Base-by-base conservation (phyloP, 2,888 invertebrate species). In the Bembecia ichneumoniformis region DNA sequence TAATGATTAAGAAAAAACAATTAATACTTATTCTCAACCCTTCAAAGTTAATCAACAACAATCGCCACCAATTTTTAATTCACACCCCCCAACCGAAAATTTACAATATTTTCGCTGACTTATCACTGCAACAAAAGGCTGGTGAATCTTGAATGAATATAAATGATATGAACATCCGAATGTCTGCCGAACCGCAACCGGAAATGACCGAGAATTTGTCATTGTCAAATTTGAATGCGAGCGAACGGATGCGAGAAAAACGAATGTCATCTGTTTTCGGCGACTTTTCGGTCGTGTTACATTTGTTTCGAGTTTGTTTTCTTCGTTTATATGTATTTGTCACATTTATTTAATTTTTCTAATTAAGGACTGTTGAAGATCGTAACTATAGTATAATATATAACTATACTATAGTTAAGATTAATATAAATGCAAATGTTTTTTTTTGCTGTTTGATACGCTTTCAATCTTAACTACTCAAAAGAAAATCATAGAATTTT, bases 201-300 rank as follows among this genome's bases (percentile, higher is more conserved):
- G 83, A 82, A 82, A 81, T 76, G 71, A 70, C 81, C 79, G 76
- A 66, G 68, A 74, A 84, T 84, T 82, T 83, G 83, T 83, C 84
- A 81, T 61, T 77, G 82, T 84, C 83, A 82, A 77, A 83, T 84
- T 84, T 84, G 82, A 84, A 84, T 84, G 77, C 78, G 71, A 65
- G 71, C 74, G 65, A 72, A 57, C 76, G 77, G 78, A 77, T 76
- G 77, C 68, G 77, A 74, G 81, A 79, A 79, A 82, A 80, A 82
- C 81, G 81, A 79, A 76, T 68, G 70, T 81, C 83, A 83, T 82
- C 78, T 79, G 82, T 82, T 77, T 68, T 62, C 55, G 53, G 52
- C 53, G 49, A 52, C 46, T 50, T 54, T 54, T 49, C 47, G 46
- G 49, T 47, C 49, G 50, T 46, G 48, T 50, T 50, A 54, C 52